Evolutionary conservation across 2,797 vertebrate species (phyloP).

Genomic region (Pogonophryne albipinna): DNA sequence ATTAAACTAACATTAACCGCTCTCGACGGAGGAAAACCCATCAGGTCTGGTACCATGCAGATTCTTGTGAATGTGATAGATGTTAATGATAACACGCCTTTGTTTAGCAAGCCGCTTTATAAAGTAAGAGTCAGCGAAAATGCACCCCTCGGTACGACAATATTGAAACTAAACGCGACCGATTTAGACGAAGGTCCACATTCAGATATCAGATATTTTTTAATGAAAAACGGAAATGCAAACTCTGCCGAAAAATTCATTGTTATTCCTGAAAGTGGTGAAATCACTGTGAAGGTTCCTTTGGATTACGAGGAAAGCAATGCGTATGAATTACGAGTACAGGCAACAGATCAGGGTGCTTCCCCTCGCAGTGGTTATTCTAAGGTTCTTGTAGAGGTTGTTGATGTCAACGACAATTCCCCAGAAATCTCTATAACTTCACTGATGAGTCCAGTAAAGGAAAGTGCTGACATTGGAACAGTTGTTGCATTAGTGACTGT

Average conservation of each 20-base stretch:
- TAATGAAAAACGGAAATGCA: conserved; percentile 46
- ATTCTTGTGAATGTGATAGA: conserved; percentile 72
- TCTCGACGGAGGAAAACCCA: conserved; percentile 86
- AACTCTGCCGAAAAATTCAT: conserved; percentile 39
- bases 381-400: conserved; percentile 78
- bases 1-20: conserved; percentile 79
- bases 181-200: conserved; percentile 56
- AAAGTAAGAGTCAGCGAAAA: conserved; percentile 61
- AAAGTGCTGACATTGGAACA: conserved; percentile 78
- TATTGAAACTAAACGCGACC: conserved; percentile 78
- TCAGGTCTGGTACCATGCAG: conserved; percentile 75
- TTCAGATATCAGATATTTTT: conserved; percentile 43
- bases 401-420: conserved; percentile 80
- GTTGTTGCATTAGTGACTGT: conserved; percentile 84
- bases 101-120: conserved; percentile 55
- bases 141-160: conserved; percentile 11
- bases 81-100: conserved; percentile 64
- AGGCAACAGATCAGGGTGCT: conserved; percentile 66
- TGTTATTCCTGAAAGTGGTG: conserved; percentile 68
- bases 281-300: conserved; percentile 54
- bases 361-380: conserved; percentile 67
- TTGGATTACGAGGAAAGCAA: conserved; percentile 74
- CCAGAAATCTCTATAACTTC: conserved; percentile 81
- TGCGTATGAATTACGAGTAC: conserved; percentile 71
- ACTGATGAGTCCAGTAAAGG: conserved; percentile 78